Evolutionary conservation across 2,797 vertebrate species (phyloP).

Genomic region (Hoplostethus mediterraneus): DNA sequence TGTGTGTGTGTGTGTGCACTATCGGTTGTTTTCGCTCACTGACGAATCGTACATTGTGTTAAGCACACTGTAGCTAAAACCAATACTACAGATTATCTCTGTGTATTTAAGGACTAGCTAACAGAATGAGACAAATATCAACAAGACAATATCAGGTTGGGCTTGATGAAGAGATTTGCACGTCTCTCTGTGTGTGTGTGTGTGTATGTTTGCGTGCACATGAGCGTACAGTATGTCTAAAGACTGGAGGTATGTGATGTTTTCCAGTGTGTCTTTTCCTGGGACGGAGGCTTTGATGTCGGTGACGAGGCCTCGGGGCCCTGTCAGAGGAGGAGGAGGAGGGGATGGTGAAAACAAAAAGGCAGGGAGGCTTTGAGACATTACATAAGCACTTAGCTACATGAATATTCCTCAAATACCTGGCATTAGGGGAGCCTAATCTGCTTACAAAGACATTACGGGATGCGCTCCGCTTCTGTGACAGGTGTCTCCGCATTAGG

Average conservation of each 20-base stretch:
- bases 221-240: constrained; percentile 6
- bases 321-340: constrained; percentile 40
- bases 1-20: too few relatives aligned
- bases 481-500: constrained; percentile 92
- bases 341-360: constrained; percentile 50
- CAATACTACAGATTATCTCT: constrained; percentile 27
- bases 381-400: constrained; percentile 96
- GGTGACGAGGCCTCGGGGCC: constrained; percentile 57
- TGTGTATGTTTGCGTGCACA: constrained; percentile 17
- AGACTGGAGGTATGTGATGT: constrained; percentile 23
- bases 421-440: constrained; percentile 93
- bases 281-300: constrained; percentile 32
- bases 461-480: constrained; percentile 91
- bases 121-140: constrained; percentile 29
- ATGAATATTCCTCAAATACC: constrained; percentile 96
- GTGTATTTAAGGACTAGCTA: not conserved
- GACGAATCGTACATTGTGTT: constrained; percentile 17
- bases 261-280: constrained; percentile 25
- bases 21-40: not conserved
- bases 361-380: constrained; percentile 90
- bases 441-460: constrained; percentile 93
- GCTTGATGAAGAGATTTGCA: constrained; percentile 2
- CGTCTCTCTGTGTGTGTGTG: constrained; percentile 20
- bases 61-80: constrained; percentile 17
- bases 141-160: constrained; percentile 22